Evolutionary conservation across 2,113 vertebrate species (phyloP).

Genomic region (Crypturellus undulatus): DNA sequence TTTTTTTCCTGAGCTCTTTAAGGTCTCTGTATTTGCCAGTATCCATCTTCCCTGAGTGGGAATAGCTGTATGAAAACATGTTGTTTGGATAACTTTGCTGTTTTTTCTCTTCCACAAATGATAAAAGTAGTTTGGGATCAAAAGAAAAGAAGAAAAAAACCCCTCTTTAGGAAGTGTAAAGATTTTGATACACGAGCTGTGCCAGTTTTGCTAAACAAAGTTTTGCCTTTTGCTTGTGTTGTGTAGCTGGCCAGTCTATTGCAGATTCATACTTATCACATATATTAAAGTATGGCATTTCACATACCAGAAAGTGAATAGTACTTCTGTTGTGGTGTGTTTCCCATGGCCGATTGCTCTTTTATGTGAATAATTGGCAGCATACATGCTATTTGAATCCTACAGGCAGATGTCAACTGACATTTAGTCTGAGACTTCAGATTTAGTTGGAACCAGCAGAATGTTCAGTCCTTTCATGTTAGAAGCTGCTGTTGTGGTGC

Average conservation of each 20-base stretch:
- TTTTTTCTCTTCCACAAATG: neutral
- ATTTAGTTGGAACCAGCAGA: constrained; percentile 30
- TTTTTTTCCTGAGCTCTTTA: neutral
- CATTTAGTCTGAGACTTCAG: constrained; percentile 24
- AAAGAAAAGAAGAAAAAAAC: neutral
- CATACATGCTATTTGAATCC: neutral
- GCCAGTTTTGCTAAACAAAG: neutral
- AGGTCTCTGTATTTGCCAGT: neutral
- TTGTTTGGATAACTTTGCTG: neutral
- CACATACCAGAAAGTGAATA: neutral
- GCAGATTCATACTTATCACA: neutral
- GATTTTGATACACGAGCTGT: neutral
- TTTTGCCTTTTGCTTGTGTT: neutral
- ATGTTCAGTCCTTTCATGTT: neutral
- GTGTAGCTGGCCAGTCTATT: neutral
- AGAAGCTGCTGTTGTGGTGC: neutral
- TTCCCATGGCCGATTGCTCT: constrained; percentile 29
- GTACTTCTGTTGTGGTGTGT: neutral
- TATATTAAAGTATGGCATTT: neutral
- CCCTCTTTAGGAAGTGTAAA: neutral
- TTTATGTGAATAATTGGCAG: constrained; percentile 52
- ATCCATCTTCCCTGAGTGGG: neutral
- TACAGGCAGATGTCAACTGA: constrained; percentile 26
- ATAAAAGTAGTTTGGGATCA: neutral
- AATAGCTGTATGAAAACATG: neutral